A percentile compares a stretch with the other conserved stretches of the same genome.
phyloP scores from a whole-genome alignment of 2,888 invertebrate species.

The Xestia rhomboidea region DNA sequence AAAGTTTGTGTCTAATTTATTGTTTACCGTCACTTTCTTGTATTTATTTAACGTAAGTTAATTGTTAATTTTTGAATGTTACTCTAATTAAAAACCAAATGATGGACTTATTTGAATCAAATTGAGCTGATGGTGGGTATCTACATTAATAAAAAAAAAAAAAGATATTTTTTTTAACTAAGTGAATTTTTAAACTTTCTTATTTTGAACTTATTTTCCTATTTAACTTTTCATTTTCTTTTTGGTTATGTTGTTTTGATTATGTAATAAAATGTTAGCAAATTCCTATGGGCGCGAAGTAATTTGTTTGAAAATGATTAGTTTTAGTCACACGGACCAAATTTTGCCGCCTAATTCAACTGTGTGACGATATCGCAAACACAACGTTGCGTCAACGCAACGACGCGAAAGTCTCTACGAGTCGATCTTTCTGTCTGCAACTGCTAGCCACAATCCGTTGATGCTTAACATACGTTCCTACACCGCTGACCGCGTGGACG shows the following conservation, averaged over 20 bases:
- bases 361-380: neutral
- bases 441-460: neutral
- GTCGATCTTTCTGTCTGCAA: neutral
- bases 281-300: neutral
- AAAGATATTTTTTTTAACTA: too few species aligned
- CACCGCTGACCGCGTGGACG: neutral
- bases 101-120: neutral
- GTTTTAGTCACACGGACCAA: neutral
- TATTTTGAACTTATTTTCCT: neutral
- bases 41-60: slow-evolving; percentile 82
- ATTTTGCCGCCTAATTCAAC: neutral
- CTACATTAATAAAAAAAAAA: too few species aligned
- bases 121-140: neutral
- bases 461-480: too few species aligned
- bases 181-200: neutral
- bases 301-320: neutral
- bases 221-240: too few species aligned
- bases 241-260: neutral
- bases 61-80: slow-evolving; percentile 77
- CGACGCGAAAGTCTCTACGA: neutral
- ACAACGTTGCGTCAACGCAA: neutral
- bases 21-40: slow-evolving; percentile 86
- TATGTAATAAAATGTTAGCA: neutral
- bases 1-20: slow-evolving; percentile 89
- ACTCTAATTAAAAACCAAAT: slow-evolving; percentile 70